A percentile compares a stretch with the other conserved stretches of the same genome.
These are phyloP conservation scores for Penaeus monodon DNA, from an alignment of 2,888 invertebrate species.

Conservation along the genomic window DNA sequence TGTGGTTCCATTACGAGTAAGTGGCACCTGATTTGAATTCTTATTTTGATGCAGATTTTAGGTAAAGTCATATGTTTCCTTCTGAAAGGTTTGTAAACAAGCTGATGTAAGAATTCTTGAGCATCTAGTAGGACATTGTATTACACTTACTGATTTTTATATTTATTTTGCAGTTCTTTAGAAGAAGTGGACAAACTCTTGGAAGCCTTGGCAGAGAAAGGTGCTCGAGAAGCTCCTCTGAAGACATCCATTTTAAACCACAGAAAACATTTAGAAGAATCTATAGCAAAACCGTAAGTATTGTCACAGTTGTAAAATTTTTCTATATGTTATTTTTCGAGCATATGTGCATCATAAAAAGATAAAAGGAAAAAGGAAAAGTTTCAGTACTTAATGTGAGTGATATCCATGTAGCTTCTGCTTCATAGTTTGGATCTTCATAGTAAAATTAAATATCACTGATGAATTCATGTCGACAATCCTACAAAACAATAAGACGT, in stretches of 20 bases:
- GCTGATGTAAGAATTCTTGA: no score
- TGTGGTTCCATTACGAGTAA: conserved; percentile 59
- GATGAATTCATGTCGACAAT: no score
- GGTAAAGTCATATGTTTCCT: no score
- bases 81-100: no score
- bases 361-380: no score
- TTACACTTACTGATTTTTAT: neutral
- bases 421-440: no score
- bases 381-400: no score
- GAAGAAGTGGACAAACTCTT: conserved; percentile 60
- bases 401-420: no score
- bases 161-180: conserved; percentile 25
- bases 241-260: conserved; percentile 15
- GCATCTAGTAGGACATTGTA: no score
- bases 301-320: neutral
- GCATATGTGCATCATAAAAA: neutral
- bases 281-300: conserved; percentile 38
- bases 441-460: no score
- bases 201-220: conserved; percentile 49
- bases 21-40: neutral
- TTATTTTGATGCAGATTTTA: no score
- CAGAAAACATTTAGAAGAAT: conserved; percentile 16
- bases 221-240: conserved; percentile 59
- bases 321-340: neutral
- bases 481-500: no score